phyloP scores from a whole-genome alignment of 2,113 vertebrate species.

The Strix uralensis region DNA sequence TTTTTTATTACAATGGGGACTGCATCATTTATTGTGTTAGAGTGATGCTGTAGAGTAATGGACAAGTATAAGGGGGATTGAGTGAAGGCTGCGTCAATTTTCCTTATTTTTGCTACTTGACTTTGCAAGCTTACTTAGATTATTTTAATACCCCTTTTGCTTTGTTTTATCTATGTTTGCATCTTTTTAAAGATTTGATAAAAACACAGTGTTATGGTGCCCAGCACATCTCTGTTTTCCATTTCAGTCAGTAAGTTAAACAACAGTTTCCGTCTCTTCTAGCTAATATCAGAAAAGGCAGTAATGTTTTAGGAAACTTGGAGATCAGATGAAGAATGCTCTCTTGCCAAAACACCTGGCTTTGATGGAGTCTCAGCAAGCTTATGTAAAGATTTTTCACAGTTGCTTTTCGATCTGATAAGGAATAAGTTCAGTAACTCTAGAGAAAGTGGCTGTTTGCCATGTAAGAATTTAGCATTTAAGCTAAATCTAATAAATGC shows the following conservation, averaged over 20 bases:
- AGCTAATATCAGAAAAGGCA: background rate
- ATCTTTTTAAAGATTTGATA: background rate
- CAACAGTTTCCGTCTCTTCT: background rate
- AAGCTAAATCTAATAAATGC: slow-evolving; percentile 48
- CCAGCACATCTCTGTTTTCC: background rate
- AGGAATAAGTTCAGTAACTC: slow-evolving; percentile 19
- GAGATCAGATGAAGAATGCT: background rate
- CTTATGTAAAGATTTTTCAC: slow-evolving; percentile 13
- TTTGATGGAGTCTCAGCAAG: background rate
- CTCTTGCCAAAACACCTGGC: background rate
- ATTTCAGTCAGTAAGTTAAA: background rate
- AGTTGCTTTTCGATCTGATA: slow-evolving; percentile 31
- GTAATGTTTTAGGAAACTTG: background rate
- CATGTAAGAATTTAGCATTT: slow-evolving; percentile 41
- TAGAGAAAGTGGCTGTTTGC: slow-evolving; percentile 12
- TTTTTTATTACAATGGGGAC: background rate
- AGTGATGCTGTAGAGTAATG: background rate
- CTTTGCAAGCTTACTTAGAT: background rate
- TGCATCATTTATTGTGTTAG: background rate
- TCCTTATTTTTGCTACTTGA: background rate
- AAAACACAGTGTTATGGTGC: background rate
- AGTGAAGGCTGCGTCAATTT: background rate
- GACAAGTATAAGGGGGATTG: background rate
- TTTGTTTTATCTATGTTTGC: background rate
- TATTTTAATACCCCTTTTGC: background rate